phyloP scores from a whole-genome alignment of 2,797 vertebrate species.

The Rhynchonycteris naso region DNA sequence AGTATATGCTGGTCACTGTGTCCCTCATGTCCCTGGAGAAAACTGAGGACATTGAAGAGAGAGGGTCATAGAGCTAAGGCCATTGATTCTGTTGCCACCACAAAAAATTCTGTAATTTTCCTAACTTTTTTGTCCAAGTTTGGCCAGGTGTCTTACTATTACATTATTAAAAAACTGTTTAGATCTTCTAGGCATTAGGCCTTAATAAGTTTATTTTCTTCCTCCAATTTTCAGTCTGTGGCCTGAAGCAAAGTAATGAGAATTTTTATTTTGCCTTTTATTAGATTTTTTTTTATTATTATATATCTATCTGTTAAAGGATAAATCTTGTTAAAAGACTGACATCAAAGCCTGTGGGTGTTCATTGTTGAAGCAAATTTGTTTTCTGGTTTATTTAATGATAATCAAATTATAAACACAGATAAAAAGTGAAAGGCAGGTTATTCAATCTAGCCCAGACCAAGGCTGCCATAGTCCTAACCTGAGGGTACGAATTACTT shows the following conservation, averaged over 20 bases:
- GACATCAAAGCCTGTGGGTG: constrained; percentile 50
- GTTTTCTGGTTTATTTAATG: constrained; percentile 74
- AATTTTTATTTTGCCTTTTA: constrained; percentile 54
- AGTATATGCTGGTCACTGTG: background rate
- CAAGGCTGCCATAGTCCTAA: background rate
- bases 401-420: constrained; percentile 72
- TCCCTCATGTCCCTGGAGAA: accelerated
- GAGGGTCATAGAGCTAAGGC: accelerated
- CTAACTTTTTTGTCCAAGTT: background rate
- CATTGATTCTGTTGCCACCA: background rate
- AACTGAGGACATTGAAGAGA: background rate
- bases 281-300: background rate
- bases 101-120: background rate
- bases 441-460: background rate
- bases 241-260: constrained; percentile 7
- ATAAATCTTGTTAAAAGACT: constrained; percentile 68
- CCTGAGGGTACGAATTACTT: constrained; percentile 32
- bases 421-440: constrained; percentile 57
- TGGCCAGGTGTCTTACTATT: background rate
- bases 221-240: constrained; percentile 5
- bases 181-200: background rate
- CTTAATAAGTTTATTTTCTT: background rate
- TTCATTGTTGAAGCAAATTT: constrained; percentile 67
- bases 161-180: background rate
- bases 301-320: constrained; percentile 45